A percentile compares a stretch with the other conserved stretches of the same genome.
Evolutionary conservation across 37 sponge, comb jelly and placozoan species (phyloP).

Genomic region (Beroe forskalii): DNA sequence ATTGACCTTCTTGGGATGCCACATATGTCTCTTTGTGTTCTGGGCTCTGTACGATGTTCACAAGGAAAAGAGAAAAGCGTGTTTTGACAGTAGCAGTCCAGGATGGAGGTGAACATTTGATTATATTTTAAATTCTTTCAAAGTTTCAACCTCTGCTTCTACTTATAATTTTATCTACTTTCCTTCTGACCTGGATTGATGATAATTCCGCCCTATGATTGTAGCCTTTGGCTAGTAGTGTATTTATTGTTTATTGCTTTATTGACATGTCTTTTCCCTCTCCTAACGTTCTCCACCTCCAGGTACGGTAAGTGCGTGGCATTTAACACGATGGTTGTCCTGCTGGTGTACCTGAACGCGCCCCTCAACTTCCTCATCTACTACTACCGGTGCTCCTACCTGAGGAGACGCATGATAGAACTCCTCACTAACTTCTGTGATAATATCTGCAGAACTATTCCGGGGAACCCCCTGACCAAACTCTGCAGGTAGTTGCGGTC

Average conservation of each 20-base stretch:
- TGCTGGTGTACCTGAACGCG: conserved; percentile 14
- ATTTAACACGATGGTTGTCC: background rate
- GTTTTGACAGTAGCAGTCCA: no score
- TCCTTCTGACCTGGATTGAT: no score
- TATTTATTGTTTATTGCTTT: no score
- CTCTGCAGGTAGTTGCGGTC: no score
- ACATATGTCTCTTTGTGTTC: background rate
- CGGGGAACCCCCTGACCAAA: no score
- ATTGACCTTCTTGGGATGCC: background rate
- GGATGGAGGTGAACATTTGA: conserved; percentile 9
- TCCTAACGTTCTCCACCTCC: background rate
- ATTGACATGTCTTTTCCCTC: no score
- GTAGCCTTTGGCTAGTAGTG: no score
- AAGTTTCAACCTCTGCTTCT: background rate
- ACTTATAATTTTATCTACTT: background rate
- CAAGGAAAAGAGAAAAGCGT: background rate
- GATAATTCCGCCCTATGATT: no score
- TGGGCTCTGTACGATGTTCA: background rate
- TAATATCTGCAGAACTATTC: no score
- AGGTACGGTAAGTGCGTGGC: conserved; percentile 2
- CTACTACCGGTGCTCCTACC: conserved; percentile 55
- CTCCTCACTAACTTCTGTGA: background rate
- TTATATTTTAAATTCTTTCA: background rate
- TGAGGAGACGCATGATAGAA: background rate
- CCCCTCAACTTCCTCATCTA: conserved; percentile 25